phyloP scores from a whole-genome alignment of 2,797 vertebrate species.

The Psittacula echo region DNA sequence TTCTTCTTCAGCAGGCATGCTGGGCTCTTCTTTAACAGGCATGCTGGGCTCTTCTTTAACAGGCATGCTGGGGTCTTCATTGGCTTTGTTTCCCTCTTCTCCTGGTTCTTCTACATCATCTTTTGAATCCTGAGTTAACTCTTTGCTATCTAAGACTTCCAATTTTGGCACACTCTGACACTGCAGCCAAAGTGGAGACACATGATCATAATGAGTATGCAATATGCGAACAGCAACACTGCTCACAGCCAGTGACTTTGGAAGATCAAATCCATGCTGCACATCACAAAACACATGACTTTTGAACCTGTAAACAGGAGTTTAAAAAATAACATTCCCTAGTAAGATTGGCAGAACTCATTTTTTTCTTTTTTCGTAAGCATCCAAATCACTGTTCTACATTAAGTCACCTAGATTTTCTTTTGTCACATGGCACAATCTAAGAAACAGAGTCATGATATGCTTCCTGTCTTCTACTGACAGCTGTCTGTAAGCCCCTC shows the following conservation, averaged over 20 bases:
- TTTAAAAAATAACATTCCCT: not conserved
- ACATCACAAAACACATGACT: constrained; percentile 78
- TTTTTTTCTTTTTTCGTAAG: not conserved
- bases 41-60: not conserved
- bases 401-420: not conserved
- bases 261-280: constrained; percentile 82
- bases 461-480: not conserved
- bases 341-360: not conserved
- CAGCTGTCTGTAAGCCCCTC: not conserved
- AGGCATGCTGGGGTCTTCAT: not conserved
- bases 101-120: not conserved
- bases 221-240: constrained; percentile 84
- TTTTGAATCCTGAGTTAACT: not conserved
- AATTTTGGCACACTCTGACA: not conserved
- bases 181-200: constrained; percentile 75
- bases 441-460: not conserved
- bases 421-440: accelerated
- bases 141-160: not conserved
- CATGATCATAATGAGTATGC: constrained; percentile 88
- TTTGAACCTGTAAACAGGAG: constrained; percentile 78
- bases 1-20: constrained; percentile 47
- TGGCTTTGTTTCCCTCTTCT: not conserved
- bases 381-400: not conserved
- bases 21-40: not conserved
- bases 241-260: constrained; percentile 81